Conservation (phyloP, 2,888 invertebrate genomes). For the Leptarthrus brevirostris region DNA sequence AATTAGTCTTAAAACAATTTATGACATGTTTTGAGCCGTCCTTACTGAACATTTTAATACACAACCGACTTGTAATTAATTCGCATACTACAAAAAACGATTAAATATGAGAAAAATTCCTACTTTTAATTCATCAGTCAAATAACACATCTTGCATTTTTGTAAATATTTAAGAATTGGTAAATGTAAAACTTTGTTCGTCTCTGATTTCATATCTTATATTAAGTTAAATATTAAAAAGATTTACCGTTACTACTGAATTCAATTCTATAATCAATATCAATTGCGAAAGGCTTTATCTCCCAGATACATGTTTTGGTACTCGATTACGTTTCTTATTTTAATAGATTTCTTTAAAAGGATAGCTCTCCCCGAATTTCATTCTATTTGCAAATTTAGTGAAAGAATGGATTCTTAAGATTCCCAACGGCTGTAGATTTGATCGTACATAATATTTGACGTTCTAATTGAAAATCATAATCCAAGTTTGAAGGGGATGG, state of each 20-base stretch:
- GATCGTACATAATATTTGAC: constrained; percentile 66
- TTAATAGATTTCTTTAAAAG: neutral
- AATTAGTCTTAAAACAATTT: neutral
- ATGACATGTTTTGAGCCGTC: constrained; percentile 24
- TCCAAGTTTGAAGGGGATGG: constrained; percentile 61
- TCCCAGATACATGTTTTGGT: constrained; percentile 35
- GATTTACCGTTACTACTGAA: neutral
- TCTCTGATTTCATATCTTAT: too few species aligned
- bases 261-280: neutral
- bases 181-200: constrained; percentile 32
- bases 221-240: too few species aligned
- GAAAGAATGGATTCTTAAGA: constrained; percentile 66
- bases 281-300: constrained; percentile 38
- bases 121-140: constrained; percentile 14
- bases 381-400: constrained; percentile 41
- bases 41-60: constrained; percentile 12
- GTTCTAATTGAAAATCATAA: constrained; percentile 66
- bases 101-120: neutral
- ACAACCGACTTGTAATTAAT: constrained; percentile 16
- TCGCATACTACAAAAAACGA: neutral
- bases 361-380: too few species aligned
- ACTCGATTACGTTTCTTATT: neutral
- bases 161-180: constrained; percentile 28
- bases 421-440: constrained; percentile 61
- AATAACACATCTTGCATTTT: neutral